Percentiles rank a stretch among this genome's conserved stretches.
Conservation (phyloP, 2,113 vertebrate genomes). For the Hippocampus mohnikei region DNA sequence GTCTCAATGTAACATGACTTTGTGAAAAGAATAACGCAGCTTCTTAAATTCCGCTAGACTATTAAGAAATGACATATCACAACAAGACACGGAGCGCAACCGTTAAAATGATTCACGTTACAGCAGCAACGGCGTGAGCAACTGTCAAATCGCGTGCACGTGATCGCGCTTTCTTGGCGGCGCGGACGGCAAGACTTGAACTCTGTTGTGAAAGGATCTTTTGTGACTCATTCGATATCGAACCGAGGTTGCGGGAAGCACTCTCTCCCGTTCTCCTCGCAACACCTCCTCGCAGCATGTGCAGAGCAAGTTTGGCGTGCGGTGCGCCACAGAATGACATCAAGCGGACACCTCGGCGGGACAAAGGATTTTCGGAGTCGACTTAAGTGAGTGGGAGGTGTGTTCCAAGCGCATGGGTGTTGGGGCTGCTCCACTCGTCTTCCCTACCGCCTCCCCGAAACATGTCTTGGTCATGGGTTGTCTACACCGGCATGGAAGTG, state of each 20-base stretch:
- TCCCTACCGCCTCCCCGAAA: slow-evolving; percentile 19
- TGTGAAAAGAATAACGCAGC: neutral
- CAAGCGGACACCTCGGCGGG: neutral
- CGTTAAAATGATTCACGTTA: neutral
- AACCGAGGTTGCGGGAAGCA: slow-evolving; percentile 1
- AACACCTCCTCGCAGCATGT: neutral
- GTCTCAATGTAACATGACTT: neutral
- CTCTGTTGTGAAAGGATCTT: slow-evolving; percentile 6
- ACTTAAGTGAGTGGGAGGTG: neutral
- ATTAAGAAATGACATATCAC: neutral
- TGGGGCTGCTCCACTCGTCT: slow-evolving; percentile 20
- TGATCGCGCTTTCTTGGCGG: neutral
- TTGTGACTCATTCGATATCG: slow-evolving; percentile 33
- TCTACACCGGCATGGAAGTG: slow-evolving; percentile 90
- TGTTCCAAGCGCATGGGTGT: neutral
- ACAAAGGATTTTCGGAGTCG: neutral
- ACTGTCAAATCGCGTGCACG: neutral
- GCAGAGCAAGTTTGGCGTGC: slow-evolving; percentile 35
- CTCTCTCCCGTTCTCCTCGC: slow-evolving; percentile 9
- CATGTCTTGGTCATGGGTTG: slow-evolving; percentile 47
- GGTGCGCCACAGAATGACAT: slow-evolving; percentile 2
- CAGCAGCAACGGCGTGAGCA: neutral
- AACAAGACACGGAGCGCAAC: neutral
- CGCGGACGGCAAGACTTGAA: neutral
- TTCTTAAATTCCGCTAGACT: neutral